Evolutionary conservation across 1,140 invertebrate genomes (phyloP).

Genomic region (Uloborus diversus): DNA sequence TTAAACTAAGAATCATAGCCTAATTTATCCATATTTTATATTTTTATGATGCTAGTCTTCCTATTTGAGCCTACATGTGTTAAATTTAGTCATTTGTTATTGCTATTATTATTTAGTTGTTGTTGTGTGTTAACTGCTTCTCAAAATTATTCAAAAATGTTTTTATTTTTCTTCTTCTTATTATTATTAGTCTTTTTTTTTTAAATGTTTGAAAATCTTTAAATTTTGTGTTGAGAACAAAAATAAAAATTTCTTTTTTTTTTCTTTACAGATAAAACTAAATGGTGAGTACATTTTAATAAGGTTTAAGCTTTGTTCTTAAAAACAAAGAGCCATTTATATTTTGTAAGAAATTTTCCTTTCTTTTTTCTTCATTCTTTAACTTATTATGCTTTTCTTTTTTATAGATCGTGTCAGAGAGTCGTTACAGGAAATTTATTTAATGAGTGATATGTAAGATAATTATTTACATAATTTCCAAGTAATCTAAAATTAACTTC

Average conservation of each 20-base stretch:
- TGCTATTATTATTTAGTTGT: too few relatives aligned
- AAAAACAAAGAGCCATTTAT: neutral
- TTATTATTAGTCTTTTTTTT: too few relatives aligned
- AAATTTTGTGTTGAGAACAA: too few relatives aligned
- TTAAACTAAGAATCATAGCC: too few relatives aligned
- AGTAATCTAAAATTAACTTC: neutral
- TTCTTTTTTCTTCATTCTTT: neutral
- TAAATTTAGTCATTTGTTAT: too few relatives aligned
- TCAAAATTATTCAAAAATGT: too few relatives aligned
- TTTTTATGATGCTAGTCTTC: too few relatives aligned
- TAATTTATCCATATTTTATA: too few relatives aligned
- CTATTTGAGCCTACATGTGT: too few relatives aligned
- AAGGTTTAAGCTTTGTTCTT: conserved; percentile 13
- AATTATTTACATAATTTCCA: neutral
- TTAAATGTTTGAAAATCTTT: too few relatives aligned
- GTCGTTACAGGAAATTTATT: conserved; percentile 78
- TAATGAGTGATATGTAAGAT: conserved; percentile 81
- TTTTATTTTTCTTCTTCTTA: too few relatives aligned
- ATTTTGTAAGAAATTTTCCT: neutral
- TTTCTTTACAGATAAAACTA: conserved; percentile 67
- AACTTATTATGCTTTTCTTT: neutral
- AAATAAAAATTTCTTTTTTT: conserved; percentile 1
- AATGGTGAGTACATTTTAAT: conserved; percentile 61
- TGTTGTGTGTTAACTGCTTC: too few relatives aligned
- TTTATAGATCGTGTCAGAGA: conserved; percentile 72